Conservation (phyloP, 2,797 vertebrate genomes). For the Aldrovandia affinis region DNA sequence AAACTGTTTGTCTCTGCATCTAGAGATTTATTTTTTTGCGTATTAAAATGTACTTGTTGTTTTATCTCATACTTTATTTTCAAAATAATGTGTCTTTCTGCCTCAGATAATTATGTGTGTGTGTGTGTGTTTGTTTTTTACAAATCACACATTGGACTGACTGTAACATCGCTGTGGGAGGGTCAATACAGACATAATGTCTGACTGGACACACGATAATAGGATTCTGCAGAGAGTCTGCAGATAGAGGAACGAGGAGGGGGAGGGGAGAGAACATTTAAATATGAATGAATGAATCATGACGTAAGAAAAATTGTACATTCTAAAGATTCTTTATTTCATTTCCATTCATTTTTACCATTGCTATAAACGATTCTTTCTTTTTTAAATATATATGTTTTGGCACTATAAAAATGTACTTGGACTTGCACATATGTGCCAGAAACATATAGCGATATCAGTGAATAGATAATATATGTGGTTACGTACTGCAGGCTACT, state of each 20-base stretch:
- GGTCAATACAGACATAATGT: background rate
- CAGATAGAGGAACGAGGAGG: background rate
- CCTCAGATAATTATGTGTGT: background rate
- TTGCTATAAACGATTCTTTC: background rate
- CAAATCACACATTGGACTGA: background rate
- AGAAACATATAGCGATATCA: background rate
- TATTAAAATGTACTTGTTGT: background rate
- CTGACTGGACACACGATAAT: background rate
- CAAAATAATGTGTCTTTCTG: background rate
- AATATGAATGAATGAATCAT: constrained; percentile 17
- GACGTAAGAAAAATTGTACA: background rate
- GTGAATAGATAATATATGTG: background rate
- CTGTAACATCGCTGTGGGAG: background rate
- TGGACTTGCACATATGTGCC: background rate
- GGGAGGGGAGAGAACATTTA: background rate
- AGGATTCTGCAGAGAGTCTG: background rate
- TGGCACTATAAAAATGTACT: background rate
- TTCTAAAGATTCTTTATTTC: background rate
- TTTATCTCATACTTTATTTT: background rate
- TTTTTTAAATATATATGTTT: background rate
- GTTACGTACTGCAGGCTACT: constrained; percentile 28
- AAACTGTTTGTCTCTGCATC: background rate
- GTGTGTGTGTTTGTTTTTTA: background rate
- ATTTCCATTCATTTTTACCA: background rate
- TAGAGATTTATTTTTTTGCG: background rate